Conservation (phyloP, 2,797 vertebrate species). For the Acestrorhynchus altus region DNA sequence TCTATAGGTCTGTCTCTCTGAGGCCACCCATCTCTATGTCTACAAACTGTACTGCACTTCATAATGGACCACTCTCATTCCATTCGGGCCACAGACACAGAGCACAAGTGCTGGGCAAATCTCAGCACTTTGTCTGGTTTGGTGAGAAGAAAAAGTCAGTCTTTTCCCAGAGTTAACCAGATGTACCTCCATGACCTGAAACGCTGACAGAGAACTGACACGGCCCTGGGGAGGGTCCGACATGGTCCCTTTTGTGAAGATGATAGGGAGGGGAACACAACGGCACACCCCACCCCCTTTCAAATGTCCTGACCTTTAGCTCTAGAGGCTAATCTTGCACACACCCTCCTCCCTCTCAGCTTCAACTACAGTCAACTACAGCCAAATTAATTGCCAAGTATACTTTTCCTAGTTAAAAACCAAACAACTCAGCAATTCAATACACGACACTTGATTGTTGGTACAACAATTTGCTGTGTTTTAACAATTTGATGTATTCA, state of each 20-base stretch:
- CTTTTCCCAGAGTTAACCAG: conserved; percentile 48
- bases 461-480: neutral
- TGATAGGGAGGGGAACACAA: conserved; percentile 7
- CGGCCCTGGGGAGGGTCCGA: conserved; percentile 35
- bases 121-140: neutral
- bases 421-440: too few relatives aligned
- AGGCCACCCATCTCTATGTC: neutral
- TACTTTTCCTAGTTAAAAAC: too few relatives aligned
- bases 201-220: conserved; percentile 17
- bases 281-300: conserved; percentile 31
- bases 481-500: neutral
- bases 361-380: conserved; percentile 34
- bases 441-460: neutral
- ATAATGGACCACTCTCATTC: neutral
- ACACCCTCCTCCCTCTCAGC: conserved; percentile 4
- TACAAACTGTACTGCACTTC: conserved; percentile 1
- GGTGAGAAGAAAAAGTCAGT: conserved; percentile 8
- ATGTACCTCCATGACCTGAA: conserved; percentile 36
- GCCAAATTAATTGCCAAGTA: neutral
- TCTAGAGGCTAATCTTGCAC: conserved; percentile 31
- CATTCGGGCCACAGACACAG: conserved; percentile 1
- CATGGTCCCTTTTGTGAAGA: conserved; percentile 49
- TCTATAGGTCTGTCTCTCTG: conserved; percentile 7
- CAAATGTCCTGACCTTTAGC: conserved; percentile 43
- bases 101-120: neutral